These are phyloP conservation scores for Meganola albula DNA, from an alignment of 2,888 invertebrate species.

Conservation along the genomic window DNA sequence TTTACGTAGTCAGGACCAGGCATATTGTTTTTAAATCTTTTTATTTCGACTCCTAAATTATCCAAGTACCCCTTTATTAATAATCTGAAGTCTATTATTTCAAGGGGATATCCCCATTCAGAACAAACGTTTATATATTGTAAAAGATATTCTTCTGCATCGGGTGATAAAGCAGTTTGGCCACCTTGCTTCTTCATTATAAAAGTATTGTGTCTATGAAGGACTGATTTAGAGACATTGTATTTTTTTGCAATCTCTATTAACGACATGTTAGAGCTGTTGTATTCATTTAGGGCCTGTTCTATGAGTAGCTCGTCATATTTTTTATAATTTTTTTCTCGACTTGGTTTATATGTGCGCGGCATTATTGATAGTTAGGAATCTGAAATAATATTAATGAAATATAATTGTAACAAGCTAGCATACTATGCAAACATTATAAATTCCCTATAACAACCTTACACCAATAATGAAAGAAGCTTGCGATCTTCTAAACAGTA, in stretches of 20 bases:
- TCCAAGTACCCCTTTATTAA: slow-evolving; percentile 15
- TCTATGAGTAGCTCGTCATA: slow-evolving; percentile 5
- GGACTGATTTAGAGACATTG: slow-evolving; percentile 11
- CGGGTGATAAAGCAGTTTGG: slow-evolving; percentile 15
- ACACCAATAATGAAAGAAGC: no score
- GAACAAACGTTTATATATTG: slow-evolving; percentile 23
- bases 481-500: no score
- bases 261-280: slow-evolving; percentile 3
- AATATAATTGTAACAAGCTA: no score
- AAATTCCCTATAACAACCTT: no score
- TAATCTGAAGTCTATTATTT: slow-evolving; percentile 15
- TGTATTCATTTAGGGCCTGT: slow-evolving; percentile 5
- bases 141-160: slow-evolving; percentile 15
- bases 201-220: slow-evolving; percentile 9
- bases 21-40: slow-evolving; percentile 8
- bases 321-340: slow-evolving; percentile 10
- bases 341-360: slow-evolving; percentile 9
- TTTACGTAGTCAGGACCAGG: slow-evolving; percentile 10
- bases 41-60: slow-evolving; percentile 9
- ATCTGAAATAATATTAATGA: no score
- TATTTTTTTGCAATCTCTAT: slow-evolving; percentile 10
- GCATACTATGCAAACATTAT: no score
- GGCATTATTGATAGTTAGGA: no score
- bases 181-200: slow-evolving; percentile 20
- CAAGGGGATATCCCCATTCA: slow-evolving; percentile 23